These are phyloP conservation scores for Napeogenes inachia DNA, from an alignment of 2,888 invertebrate species.

Conservation along the genomic window DNA sequence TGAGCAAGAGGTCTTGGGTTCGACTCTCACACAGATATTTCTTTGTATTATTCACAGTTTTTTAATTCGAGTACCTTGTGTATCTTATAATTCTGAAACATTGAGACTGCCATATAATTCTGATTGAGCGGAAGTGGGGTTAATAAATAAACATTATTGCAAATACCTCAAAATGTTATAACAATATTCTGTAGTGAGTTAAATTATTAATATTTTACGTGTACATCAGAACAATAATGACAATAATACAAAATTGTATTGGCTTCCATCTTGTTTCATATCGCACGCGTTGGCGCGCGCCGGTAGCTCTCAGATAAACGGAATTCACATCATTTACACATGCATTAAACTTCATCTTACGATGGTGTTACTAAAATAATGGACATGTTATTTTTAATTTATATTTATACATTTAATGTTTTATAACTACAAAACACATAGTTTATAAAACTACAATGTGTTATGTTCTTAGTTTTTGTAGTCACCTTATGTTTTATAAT, in stretches of 20 bases:
- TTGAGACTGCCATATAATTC: no score
- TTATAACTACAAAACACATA: no score
- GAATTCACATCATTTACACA: neutral
- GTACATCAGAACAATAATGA: conserved; percentile 42
- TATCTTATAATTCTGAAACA: no score
- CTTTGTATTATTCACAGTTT: no score
- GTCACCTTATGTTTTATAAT: no score
- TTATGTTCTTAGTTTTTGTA: no score
- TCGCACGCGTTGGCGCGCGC: conserved; percentile 40
- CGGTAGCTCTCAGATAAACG: conserved; percentile 35
- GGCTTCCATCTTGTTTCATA: conserved; percentile 38
- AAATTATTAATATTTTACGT: conserved; percentile 29
- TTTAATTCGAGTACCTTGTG: no score
- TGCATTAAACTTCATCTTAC: neutral
- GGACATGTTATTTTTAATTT: no score
- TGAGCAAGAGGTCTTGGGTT: no score
- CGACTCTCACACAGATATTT: no score
- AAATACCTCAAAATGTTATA: conserved; percentile 1
- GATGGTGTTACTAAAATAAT: neutral
- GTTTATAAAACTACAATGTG: no score
- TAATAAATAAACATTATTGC: conserved; percentile 2
- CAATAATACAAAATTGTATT: conserved; percentile 44
- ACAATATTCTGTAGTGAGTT: neutral
- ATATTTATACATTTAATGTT: no score
- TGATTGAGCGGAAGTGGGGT: neutral